Evolutionary conservation across 2,888 invertebrate species (phyloP).

Genomic region (Pseudococcus jackbeardsleyi): DNA sequence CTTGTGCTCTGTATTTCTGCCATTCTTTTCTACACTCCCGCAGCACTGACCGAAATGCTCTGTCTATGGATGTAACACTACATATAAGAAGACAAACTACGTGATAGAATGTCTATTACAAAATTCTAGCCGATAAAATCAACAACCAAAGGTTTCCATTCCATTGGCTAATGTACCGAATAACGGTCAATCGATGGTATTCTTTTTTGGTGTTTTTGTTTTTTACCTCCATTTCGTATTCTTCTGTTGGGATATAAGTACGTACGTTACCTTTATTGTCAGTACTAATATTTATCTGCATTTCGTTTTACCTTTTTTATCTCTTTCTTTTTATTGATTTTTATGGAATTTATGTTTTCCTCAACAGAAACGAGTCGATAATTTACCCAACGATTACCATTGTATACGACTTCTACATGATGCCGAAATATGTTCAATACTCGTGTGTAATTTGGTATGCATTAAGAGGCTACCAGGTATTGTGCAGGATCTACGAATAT

Average conservation of each 20-base stretch:
- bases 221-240: not conserved
- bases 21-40: slow-evolving; percentile 12
- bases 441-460: slow-evolving; percentile 8
- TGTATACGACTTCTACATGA: slow-evolving; percentile 55
- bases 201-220: not conserved
- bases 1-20: slow-evolving; percentile 6
- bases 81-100: slow-evolving; percentile 37
- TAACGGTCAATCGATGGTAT: slow-evolving; percentile 30
- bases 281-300: not conserved
- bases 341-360: slow-evolving; percentile 1
- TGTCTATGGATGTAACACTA: not conserved
- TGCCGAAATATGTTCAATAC: slow-evolving; percentile 29
- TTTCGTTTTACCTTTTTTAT: not conserved
- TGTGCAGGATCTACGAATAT: slow-evolving; percentile 27
- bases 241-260: not conserved
- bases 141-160: slow-evolving; percentile 37
- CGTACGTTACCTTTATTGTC: not conserved
- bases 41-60: not conserved
- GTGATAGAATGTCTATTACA: slow-evolving; percentile 53
- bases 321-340: not conserved
- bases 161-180: slow-evolving; percentile 8
- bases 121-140: slow-evolving; percentile 50
- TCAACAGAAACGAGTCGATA: slow-evolving; percentile 43
- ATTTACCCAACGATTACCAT: slow-evolving; percentile 60
- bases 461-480: slow-evolving; percentile 32